phyloP scores from a whole-genome alignment of 2,797 vertebrate genomes.

The Enteromius afrohamiltoni region DNA sequence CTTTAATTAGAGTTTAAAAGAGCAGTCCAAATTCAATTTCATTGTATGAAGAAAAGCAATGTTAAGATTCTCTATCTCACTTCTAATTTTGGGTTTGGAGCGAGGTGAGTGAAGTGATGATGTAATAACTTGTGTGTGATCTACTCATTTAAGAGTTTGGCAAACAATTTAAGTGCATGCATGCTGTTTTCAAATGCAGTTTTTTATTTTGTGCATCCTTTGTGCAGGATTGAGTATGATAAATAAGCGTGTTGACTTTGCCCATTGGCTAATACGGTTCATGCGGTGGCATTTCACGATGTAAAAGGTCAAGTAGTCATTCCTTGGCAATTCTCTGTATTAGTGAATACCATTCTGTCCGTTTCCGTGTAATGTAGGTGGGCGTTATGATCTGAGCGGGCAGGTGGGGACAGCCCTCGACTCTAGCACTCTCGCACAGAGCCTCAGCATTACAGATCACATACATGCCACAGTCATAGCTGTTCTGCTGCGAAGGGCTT shows the following conservation, averaged over 20 bases:
- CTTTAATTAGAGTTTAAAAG: background rate
- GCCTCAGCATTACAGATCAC: slow-evolving; percentile 92
- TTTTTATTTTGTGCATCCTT: background rate
- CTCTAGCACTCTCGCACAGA: slow-evolving; percentile 82
- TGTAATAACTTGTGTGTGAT: background rate
- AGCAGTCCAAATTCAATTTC: background rate
- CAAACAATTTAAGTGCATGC: background rate
- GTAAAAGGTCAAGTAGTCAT: slow-evolving; percentile 62
- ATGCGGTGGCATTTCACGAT: slow-evolving; percentile 37
- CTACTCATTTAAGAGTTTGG: background rate
- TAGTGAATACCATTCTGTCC: slow-evolving; percentile 87
- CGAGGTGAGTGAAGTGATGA: background rate
- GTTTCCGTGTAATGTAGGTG: slow-evolving; percentile 87
- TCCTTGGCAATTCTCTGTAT: slow-evolving; percentile 79
- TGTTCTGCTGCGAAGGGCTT: slow-evolving; percentile 93
- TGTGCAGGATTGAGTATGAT: slow-evolving; percentile 8
- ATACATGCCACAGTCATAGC: slow-evolving; percentile 99
- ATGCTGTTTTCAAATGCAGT: slow-evolving; percentile 27
- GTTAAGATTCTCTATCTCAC: background rate
- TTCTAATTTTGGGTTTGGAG: background rate
- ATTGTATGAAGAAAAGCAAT: background rate
- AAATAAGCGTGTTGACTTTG: slow-evolving; percentile 4
- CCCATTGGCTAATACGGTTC: slow-evolving; percentile 11
- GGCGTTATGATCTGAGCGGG: slow-evolving; percentile 87
- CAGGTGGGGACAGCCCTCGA: slow-evolving; percentile 75